Base-by-base conservation (phyloP, 1,140 invertebrate species). In the Epicauta chinensis region DNA sequence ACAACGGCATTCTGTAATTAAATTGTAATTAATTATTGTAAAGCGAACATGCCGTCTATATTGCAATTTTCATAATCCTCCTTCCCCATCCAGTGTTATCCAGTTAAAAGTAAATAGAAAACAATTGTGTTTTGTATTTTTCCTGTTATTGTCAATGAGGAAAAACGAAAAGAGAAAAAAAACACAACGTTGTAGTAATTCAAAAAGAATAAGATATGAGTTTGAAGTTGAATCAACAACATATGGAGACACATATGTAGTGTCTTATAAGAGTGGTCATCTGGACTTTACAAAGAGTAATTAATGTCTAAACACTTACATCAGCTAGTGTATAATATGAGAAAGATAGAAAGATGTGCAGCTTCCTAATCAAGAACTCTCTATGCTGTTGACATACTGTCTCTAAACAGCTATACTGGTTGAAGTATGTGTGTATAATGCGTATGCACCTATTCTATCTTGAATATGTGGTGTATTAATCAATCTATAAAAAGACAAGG, bases 271-370 rank as follows among this genome's bases (percentile, higher is more conserved):
- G 49, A 58, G 56, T 58, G 50, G 59, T 50, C 56, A 58, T 58
- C 56, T 55, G 23, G 50, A 57, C 55, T 42, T 61, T 56, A 54
- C 56, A 58, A 56, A 51, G 54, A 54, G 59, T 61, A 61, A 61
- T 61, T 61, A 61, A 59, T 59, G 56, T 61, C 59, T 56, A 61
- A 61, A 61, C 59, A 61, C 59, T 61, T 51, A 46, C 41, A 42
- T 45, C 39, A 42, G 53, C 48, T 47, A 23, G 23, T 23, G 23
- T 23, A 7, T 23, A 23, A n/a, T 23, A 0, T 23, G 23, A 23
- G 23, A 23, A 7, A 23, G 23, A 23, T 23, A 23, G 23, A 23
- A 5, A 2, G 23, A 23, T 23, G 23, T 51, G 39, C 55, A 58
- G 51, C 59, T 54, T 55, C 48, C 56, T 61, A 61, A 61, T 61